Base-by-base conservation (phyloP, 2,797 vertebrate species). In the Erpetoichthys calabaricus region DNA sequence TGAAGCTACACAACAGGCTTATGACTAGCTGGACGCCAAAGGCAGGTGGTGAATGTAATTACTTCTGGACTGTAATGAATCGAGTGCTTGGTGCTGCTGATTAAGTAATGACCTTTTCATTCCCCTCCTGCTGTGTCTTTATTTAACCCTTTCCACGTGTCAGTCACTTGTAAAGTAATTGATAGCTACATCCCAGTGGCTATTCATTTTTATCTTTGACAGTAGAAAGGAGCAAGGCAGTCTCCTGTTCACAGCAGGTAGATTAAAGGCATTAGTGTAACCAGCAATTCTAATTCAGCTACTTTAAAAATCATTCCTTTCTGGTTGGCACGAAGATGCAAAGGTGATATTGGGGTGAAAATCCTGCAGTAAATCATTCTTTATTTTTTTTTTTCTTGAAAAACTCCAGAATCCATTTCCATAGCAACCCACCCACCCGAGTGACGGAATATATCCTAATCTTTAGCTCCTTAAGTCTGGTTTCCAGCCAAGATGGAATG, bases 31-130 rank as follows among this genome's bases (percentile, higher is more conserved):
- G 64, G 62, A 69, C 83, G 80, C 82, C 82, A 84, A 85, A 85
- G 25, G 82, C 84, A 83, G 82, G 84, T 85, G 84, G 80, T 75
- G 77, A 70, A 67, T 76, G 84, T 85, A 85, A 87, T 86, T 86
- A 81, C 79, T 80, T 85, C 80, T 80, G 80, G 82, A 83, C 82
- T 81, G 82, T 86, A 86, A 84, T 84, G 81, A 86, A 87, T 84
- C 80, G 85, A 79, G 78, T 74, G 66, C 72, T 65, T 74, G 74
- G 77, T 72, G 74, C 75, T 74, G 81, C 75, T 70, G 81, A 84
- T 83, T 80, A 83, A 80, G 79, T 85, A 84, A 84, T 83, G 75
- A 76, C 76, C 83, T 82, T 72, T 75, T 78, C 79, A 75, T 80
- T 61, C 66, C 67, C 52, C 68, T 71, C 67, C 42, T 51, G 49